phyloP scores from a whole-genome alignment of 1,140 invertebrate species.

The Parapsyche elsis region DNA sequence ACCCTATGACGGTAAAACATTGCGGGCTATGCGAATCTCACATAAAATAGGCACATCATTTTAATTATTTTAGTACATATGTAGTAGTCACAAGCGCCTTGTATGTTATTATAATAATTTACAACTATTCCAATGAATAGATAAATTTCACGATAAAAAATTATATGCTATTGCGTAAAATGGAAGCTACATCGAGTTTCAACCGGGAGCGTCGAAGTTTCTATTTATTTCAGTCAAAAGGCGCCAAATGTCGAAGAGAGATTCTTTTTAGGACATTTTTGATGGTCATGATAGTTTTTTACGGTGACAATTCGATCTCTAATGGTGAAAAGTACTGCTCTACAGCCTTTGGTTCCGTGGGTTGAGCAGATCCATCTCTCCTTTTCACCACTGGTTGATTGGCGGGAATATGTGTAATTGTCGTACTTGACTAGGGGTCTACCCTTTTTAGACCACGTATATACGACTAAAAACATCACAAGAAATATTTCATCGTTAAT shows the following conservation, averaged over 20 bases:
- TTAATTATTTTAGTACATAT: too few species aligned
- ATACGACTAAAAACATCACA: conserved; percentile 41
- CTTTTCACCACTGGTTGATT: conserved; percentile 48
- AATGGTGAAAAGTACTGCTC: conserved; percentile 52
- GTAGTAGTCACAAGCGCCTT: too few species aligned
- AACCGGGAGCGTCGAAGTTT: neutral
- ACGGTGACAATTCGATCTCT: conserved; percentile 45
- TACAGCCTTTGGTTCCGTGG: conserved; percentile 52
- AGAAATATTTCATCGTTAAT: neutral
- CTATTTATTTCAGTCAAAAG: neutral
- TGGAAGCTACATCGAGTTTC: neutral
- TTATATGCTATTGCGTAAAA: too few species aligned
- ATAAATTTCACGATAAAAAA: too few species aligned
- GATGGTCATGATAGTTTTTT: conserved; percentile 52
- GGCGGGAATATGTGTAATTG: conserved; percentile 43
- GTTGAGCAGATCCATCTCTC: conserved; percentile 58
- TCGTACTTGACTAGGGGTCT: conserved; percentile 39
- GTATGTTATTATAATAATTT: too few species aligned
- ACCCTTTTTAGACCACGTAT: conserved; percentile 50
- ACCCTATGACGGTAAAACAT: too few species aligned
- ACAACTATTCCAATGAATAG: too few species aligned
- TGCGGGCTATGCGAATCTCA: too few species aligned
- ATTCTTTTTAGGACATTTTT: neutral
- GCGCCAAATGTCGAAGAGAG: neutral
- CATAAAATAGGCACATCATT: too few species aligned